Evolutionary conservation across 2,113 vertebrate species (phyloP).

Genomic region (Channa argus): DNA sequence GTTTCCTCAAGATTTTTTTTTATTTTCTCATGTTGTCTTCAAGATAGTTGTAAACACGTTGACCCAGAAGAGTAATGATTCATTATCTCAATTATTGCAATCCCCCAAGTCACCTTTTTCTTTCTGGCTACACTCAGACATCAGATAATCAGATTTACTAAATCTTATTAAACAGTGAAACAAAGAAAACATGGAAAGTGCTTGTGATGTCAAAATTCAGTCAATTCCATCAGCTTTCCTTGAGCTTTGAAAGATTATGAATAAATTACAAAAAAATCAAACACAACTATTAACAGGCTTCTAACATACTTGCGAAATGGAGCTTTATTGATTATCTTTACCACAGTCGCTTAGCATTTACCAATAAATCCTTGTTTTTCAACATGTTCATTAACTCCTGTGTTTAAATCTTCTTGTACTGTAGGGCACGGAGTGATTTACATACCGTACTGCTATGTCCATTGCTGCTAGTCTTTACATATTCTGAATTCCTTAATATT

Average conservation of each 20-base stretch:
- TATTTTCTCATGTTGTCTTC: background rate
- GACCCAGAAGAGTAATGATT: background rate
- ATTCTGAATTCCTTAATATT: no score
- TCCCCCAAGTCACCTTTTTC: slow-evolving; percentile 3
- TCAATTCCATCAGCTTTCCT: background rate
- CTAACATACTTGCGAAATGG: slow-evolving; percentile 1
- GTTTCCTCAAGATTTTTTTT: no score
- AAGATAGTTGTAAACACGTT: slow-evolving; percentile 1
- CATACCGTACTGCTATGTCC: background rate
- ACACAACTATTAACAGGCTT: background rate
- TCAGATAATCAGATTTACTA: background rate
- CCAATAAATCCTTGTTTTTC: background rate
- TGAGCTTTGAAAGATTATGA: background rate
- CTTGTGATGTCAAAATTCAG: background rate
- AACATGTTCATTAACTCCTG: background rate
- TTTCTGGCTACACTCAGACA: background rate
- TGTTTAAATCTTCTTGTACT: background rate
- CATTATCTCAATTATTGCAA: background rate
- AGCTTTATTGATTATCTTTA: slow-evolving; percentile 11
- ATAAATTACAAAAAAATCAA: background rate
- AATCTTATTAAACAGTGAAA: slow-evolving; percentile 10
- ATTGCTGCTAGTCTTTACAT: background rate
- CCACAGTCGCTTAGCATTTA: background rate
- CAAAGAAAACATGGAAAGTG: background rate
- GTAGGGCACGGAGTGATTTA: background rate